These are phyloP conservation scores for Scaptodrosophila lebanonensis DNA, from an alignment of 1,140 invertebrate genomes.

Conservation along the genomic window DNA sequence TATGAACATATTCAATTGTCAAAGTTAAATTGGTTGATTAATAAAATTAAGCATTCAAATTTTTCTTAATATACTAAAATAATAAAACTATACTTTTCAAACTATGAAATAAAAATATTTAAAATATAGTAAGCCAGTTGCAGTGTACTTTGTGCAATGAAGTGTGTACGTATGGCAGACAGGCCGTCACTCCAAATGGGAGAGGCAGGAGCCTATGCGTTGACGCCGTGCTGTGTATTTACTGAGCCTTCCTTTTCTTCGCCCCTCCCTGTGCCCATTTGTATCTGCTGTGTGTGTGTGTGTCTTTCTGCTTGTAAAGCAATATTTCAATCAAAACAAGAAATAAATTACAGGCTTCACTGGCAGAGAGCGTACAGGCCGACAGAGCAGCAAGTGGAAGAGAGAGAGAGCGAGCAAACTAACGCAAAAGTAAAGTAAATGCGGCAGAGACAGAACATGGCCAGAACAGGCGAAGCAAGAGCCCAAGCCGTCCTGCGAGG, in stretches of 20 bases:
- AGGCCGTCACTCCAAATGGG: constrained; percentile 43
- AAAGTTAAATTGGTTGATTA: too few relatives aligned
- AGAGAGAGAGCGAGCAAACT: constrained; percentile 18
- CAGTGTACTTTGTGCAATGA: constrained; percentile 45
- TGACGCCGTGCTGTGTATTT: constrained; percentile 56
- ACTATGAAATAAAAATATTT: too few relatives aligned
- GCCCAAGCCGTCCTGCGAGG: too few relatives aligned
- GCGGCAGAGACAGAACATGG: constrained; percentile 20
- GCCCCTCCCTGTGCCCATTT: background rate
- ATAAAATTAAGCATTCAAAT: too few relatives aligned
- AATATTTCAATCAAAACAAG: constrained; percentile 76
- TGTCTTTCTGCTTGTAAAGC: constrained; percentile 72
- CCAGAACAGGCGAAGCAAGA: background rate
- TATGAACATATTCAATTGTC: too few relatives aligned
- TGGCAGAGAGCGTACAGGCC: constrained; percentile 38
- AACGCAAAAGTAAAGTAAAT: constrained; percentile 46
- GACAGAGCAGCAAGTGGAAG: constrained; percentile 17
- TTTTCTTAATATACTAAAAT: too few relatives aligned
- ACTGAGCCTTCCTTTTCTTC: constrained; percentile 39
- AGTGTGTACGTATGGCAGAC: constrained; percentile 64
- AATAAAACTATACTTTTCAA: too few relatives aligned
- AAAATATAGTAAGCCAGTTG: too few relatives aligned
- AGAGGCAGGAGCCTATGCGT: background rate
- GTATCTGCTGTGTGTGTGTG: constrained; percentile 42
- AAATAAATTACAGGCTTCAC: constrained; percentile 74